Conservation (phyloP, 1,140 invertebrate species). For the Armadillidium nasatum region DNA sequence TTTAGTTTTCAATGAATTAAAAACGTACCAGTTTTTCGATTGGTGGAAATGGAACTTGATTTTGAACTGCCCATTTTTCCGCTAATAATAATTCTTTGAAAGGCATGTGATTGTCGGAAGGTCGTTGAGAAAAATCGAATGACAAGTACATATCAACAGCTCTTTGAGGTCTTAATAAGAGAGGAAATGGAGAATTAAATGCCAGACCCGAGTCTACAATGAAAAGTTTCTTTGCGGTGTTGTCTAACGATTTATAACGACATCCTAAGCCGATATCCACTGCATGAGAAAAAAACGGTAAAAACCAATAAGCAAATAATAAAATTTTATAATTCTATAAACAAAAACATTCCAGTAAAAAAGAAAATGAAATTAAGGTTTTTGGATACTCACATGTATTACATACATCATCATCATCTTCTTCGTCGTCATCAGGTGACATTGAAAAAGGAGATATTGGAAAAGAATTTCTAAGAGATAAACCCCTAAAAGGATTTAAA, state of each 20-base stretch:
- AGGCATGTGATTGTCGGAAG: slow-evolving; percentile 50
- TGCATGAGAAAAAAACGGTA: slow-evolving; percentile 22
- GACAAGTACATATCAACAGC: slow-evolving; percentile 53
- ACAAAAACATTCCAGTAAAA: not conserved
- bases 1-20: not conserved
- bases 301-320: slow-evolving; percentile 23
- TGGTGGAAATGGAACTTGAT: slow-evolving; percentile 53
- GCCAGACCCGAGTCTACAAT: slow-evolving; percentile 55
- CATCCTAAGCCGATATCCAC: slow-evolving; percentile 36
- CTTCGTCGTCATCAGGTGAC: slow-evolving; percentile 44
- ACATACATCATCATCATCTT: slow-evolving; percentile 24
- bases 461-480: slow-evolving; percentile 50
- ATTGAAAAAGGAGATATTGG: slow-evolving; percentile 51
- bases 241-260: slow-evolving; percentile 46
- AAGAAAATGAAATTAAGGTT: not conserved
- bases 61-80: slow-evolving; percentile 53
- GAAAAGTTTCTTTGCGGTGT: slow-evolving; percentile 52
- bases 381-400: not conserved
- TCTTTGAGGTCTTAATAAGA: slow-evolving; percentile 52
- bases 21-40: slow-evolving; percentile 50
- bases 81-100: slow-evolving; percentile 55
- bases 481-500: slow-evolving; percentile 54
- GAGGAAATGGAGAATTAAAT: slow-evolving; percentile 55
- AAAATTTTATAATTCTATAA: slow-evolving; percentile 8
- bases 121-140: slow-evolving; percentile 54